Evolutionary conservation across 2,113 vertebrate genomes (phyloP).

Genomic region (Coturnix japonica): DNA sequence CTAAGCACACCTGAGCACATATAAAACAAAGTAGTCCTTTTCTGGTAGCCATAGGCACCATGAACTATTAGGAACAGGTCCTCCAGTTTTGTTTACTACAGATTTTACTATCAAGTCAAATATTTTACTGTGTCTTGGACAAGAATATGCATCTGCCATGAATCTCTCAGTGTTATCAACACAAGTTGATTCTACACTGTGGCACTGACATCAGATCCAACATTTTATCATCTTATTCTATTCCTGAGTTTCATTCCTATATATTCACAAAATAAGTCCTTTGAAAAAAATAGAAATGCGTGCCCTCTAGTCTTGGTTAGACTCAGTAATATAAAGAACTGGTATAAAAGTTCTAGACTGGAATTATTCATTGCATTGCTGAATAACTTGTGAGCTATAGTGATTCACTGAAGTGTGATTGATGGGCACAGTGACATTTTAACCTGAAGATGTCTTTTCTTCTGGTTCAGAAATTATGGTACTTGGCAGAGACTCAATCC

Average conservation of each 20-base stretch:
- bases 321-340: background rate
- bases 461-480: conserved; percentile 47
- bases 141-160: background rate
- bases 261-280: background rate
- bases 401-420: conserved; percentile 40
- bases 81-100: background rate
- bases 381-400: conserved; percentile 35
- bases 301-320: background rate
- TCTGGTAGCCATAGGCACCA: background rate
- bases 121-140: background rate
- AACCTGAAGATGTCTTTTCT: conserved; percentile 60
- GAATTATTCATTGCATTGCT: conserved; percentile 52
- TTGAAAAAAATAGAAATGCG: background rate
- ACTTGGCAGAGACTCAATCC: conserved; percentile 27
- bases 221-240: background rate
- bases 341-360: conserved; percentile 35
- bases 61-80: background rate
- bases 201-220: background rate
- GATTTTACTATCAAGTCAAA: background rate
- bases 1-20: background rate
- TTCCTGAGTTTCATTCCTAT: background rate
- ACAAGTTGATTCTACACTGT: background rate
- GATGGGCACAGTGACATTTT: conserved; percentile 57
- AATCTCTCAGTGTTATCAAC: background rate
- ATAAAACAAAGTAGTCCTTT: background rate